Base-by-base conservation (phyloP, 2,113 vertebrate species). In the Syngnathus scovelli region DNA sequence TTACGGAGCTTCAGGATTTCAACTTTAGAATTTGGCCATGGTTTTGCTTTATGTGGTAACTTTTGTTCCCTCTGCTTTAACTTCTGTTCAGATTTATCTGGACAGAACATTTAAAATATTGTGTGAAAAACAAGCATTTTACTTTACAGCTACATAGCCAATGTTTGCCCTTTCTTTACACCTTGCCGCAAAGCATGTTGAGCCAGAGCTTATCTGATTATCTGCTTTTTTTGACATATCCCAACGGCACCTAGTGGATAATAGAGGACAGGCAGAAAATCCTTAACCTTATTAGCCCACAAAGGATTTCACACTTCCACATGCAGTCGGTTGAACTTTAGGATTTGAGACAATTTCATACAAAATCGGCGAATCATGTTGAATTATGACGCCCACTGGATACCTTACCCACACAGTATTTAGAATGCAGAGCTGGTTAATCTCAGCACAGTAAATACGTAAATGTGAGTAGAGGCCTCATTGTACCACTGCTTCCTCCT, bases 221-320 rank as follows among this genome's bases (percentile, higher is more conserved):
- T 43, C 41, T 43, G 9, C 41, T 46, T 46, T 39, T 46, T 46
- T 46, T 13, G 12, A 46, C 4, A 61, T 70, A 56, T 72, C 67
- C 76, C 44, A 76, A 46, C 65, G 63, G 66, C 69, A 69, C 12
- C 68, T 74, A 71, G 44, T 72, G 38, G 68, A 85, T 41, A 75
- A 76, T 49, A 33, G 23, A 61, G 58, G 51, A 54, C 75, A 71
- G 71, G 68, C 67, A 61, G 70, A 48, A 72, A 83, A 78, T 75
- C 65, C 77, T 80, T 80, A 85, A 71, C 74, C 72, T 84, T 67
- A 79, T 83, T 81, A 77, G 82, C 80, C 65, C 55, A 75, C 75
- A 64, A 76, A 68, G 62, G 76, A 82, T 75, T 74, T 77, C 61
- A 62, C 68, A 68, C 67, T 41, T 41, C 67, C n/a, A 55, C 52